Base-by-base conservation (phyloP, 2,113 vertebrate genomes). In the Cyprinodon brontotheroides region DNA sequence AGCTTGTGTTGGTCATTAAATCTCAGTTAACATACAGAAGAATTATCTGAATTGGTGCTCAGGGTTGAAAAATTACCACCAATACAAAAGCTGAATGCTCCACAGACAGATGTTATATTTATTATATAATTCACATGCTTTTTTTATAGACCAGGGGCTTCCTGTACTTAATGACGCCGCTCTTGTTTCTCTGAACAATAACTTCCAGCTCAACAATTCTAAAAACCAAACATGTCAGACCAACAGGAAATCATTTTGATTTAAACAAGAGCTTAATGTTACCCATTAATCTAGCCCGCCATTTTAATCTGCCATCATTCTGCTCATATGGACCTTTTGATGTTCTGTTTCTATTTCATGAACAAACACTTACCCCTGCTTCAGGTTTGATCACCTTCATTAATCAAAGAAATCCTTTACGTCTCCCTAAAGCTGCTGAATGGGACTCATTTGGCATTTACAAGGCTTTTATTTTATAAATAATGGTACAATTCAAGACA, bases 241-340 rank as follows among this genome's bases (percentile, higher is more conserved):
- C 0, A 61, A 12, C 70, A 72, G 68, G 76, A 82, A 84, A 78
- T 2, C 15, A 1, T 29, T 72, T 37, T 29, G 66, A 82, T 77
- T 69, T 63, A 82, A 40, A 12, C 0, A 4, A 59, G 53, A 50
- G 1, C 15, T 63, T 0, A 47, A 12, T 14, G 38, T 37, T 60
- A 77, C 82, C 76, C 47, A 22, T 62, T 40, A 59, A 74, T 78
- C 72, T 64, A 47, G 5, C 4, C 22, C 12, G 59, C 22, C 65
- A 11, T 47, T 65, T 61, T 37, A 50, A 45, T 40, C 38, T 29
- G 6, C 47, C 70, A 7, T 72, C 39, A 39, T 29, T 71, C 66
- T 66, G 2, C 6, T 48, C 66, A 70, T 82, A 59, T 63, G 63
- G 68, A 77, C 66, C 10, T 47, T 29, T 22, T 37, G 20, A 68